These are phyloP conservation scores for Pelmatolapia mariae DNA, from an alignment of 2,113 vertebrate genomes.

Conservation along the genomic window DNA sequence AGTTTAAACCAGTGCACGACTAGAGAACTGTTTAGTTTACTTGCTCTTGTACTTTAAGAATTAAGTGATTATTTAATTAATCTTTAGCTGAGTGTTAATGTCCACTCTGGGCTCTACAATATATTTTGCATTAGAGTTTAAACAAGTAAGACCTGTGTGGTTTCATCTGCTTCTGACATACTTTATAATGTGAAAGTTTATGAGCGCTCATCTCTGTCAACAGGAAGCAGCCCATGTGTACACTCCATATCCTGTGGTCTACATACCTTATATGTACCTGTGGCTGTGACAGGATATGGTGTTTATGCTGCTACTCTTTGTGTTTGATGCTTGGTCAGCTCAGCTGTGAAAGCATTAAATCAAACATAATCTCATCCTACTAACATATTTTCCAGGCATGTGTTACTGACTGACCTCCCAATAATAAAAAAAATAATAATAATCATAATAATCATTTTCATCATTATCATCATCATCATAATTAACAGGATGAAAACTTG, in stretches of 20 bases:
- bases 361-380: background rate
- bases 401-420: background rate
- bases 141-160: background rate
- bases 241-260: background rate
- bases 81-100: background rate
- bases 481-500: background rate
- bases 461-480: background rate
- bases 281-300: background rate
- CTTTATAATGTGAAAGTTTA: background rate
- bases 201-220: background rate
- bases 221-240: background rate
- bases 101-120: background rate
- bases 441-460: background rate
- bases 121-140: background rate
- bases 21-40: background rate
- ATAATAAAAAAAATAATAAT: background rate
- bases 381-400: background rate
- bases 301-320: background rate
- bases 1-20: background rate
- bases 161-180: background rate
- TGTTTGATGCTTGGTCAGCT: background rate
- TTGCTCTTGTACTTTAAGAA: background rate
- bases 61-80: background rate
- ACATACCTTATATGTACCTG: background rate
- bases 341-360: background rate